Evolutionary conservation across 2,888 invertebrate species (phyloP), one percentile per base, ranked within the genome.

Genomic region (Liopterus haemorrhoidalis): DNA sequence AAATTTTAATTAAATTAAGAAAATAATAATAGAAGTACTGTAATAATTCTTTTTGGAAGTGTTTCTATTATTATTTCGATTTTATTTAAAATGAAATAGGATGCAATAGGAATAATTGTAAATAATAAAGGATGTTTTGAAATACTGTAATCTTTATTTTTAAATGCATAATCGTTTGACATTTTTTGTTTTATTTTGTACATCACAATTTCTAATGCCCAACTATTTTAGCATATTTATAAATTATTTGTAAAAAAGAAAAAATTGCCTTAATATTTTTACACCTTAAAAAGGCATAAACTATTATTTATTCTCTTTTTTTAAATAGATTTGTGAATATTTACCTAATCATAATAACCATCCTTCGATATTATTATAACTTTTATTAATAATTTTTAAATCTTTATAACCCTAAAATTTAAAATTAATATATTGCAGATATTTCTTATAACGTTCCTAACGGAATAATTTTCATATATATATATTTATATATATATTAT

Each of bases 51-150:
- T 25, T 39, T 31, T 21, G 30, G 19, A 16, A 22, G n/a, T n/a
- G n/a, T n/a, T n/a, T n/a, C n/a, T n/a, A 41, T 45, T 30, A 18
- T 12, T 40, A 32, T 24, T 43, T 41, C 25, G 6, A 31, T 21
- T 41, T 31, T 45, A 30, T 37, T 19, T 39, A 48, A 44, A 32
- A 45, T 21, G 5, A 40, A 46, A 48, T 52, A 50, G 49, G 48
- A 52, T 48, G 38, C 41, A 47, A 46, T 51, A 38, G 35, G 35
- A 53, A 45, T 45, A 51, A 42, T 49, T 48, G 46, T 48, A 44
- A 49, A 52, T 45, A 50, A 33, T 19, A n/a, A 9, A 18, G 15
- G 16, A 38, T 9, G 6, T 25, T 25, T 25, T 24, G 11, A 38
- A 38, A 38, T 38, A 19, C 14, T 28, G 21, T 30, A 30, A 16